These are phyloP conservation scores for Stenotaenia linearis DNA, from an alignment of 2,888 invertebrate genomes.

Conservation along the genomic window DNA sequence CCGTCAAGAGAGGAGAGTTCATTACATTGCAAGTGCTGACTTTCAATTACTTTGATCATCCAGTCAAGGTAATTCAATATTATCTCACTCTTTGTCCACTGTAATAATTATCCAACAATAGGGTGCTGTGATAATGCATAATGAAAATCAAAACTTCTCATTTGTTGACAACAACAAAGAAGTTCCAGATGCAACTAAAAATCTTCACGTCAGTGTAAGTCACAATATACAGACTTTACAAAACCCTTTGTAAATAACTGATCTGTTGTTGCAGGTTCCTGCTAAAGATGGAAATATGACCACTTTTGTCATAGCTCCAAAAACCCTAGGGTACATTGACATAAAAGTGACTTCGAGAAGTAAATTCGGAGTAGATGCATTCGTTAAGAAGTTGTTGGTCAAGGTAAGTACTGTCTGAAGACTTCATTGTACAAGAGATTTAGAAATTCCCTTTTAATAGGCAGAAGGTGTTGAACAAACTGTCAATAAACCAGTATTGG, in stretches of 20 bases:
- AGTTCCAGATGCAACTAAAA: neutral
- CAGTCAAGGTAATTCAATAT: conserved; percentile 39
- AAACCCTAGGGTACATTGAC: conserved; percentile 47
- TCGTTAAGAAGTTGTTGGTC: conserved; percentile 47
- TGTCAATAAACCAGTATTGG: neutral
- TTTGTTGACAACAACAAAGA: conserved; percentile 27
- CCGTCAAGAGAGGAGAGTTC: conserved; percentile 51
- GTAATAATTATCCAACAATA: no score
- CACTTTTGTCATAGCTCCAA: conserved; percentile 50
- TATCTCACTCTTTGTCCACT: no score
- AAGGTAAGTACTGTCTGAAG: conserved; percentile 40
- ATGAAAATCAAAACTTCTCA: conserved; percentile 37
- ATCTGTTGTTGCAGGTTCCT: no score
- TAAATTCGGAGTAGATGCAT: conserved; percentile 48
- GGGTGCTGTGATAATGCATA: conserved; percentile 39
- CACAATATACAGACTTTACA: no score
- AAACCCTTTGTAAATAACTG: no score
- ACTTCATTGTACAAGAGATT: no score
- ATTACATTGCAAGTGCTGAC: conserved; percentile 49
- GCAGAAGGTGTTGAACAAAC: neutral
- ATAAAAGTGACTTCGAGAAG: conserved; percentile 47
- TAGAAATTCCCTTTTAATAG: no score
- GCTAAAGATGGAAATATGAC: conserved; percentile 42
- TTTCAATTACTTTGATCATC: conserved; percentile 48
- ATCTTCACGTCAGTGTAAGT: neutral